Conservation (phyloP, 2,113 vertebrate genomes). For the Gallinago jamesoni region DNA sequence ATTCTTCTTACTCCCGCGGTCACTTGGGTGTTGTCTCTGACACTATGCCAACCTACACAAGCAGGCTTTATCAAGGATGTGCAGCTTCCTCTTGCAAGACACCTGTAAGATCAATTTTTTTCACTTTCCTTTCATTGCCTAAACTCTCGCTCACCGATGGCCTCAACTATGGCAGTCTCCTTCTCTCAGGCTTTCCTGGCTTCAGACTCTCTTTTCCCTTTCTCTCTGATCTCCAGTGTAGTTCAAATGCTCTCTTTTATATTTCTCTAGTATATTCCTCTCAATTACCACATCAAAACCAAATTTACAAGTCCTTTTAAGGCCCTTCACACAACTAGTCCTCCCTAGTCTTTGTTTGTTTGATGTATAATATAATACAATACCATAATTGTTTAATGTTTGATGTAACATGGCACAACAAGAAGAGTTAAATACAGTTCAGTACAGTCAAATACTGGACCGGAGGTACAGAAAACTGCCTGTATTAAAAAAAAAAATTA, state of each 20-base stretch:
- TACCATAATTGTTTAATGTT: background rate
- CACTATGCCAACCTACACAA: background rate
- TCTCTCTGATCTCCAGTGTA: background rate
- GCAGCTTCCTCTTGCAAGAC: background rate
- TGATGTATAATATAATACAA: background rate
- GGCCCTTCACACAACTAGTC: background rate
- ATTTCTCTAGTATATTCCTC: background rate
- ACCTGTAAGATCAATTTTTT: background rate
- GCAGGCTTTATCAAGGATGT: background rate
- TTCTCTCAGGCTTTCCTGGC: background rate
- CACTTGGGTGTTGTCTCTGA: background rate
- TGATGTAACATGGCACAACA: background rate
- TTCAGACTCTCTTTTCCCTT: background rate
- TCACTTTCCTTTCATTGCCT: background rate
- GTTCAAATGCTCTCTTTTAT: background rate
- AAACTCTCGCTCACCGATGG: background rate
- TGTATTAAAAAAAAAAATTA: background rate
- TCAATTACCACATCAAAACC: background rate
- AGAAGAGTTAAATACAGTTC: background rate
- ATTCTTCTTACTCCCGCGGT: background rate
- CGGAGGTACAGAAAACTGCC: background rate
- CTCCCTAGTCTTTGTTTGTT: background rate
- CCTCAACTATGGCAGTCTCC: background rate
- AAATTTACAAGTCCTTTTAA: background rate
- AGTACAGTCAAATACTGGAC: background rate